phyloP scores from a whole-genome alignment of 2,797 vertebrate genomes.

The Pseudochirops corinnae region DNA sequence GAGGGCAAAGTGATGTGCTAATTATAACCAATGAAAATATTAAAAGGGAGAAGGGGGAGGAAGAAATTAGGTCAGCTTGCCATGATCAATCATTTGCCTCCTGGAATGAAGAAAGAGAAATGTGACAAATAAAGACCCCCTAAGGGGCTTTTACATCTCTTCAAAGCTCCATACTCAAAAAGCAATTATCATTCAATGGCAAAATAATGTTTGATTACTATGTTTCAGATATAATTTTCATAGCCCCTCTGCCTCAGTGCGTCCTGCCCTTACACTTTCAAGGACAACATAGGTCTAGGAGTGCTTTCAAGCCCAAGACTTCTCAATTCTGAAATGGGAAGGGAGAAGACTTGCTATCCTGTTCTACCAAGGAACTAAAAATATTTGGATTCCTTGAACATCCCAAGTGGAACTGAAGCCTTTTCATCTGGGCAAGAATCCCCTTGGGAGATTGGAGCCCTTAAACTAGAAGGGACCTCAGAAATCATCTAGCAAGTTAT shows the following conservation, averaged over 20 bases:
- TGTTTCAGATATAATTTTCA: not conserved
- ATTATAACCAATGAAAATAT: not conserved
- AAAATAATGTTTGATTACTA: not conserved
- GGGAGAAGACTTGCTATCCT: not conserved
- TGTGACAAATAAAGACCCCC: not conserved
- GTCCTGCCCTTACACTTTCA: not conserved
- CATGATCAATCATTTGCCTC: not conserved
- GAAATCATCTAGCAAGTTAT: not conserved
- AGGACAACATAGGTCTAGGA: not conserved
- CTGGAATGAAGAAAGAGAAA: not conserved
- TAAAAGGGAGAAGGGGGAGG: not conserved
- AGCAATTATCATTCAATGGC: not conserved
- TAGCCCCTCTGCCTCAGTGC: not conserved
- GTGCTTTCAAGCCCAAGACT: not conserved
- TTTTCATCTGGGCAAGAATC: not conserved
- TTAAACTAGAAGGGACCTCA: not conserved
- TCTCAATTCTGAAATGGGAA: not conserved
- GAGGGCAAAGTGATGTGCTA: not conserved
- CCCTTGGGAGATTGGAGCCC: not conserved
- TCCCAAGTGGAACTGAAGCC: not conserved
- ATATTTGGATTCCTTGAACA: not conserved
- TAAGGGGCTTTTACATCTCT: not conserved
- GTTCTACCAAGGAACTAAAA: conserved; percentile 10
- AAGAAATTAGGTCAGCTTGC: not conserved
- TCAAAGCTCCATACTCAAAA: not conserved